Percentiles rank a stretch among this genome's conserved stretches.
Evolutionary conservation across 2,797 vertebrate genomes (phyloP).

Genomic region (Enteromius thamalakanensis): DNA sequence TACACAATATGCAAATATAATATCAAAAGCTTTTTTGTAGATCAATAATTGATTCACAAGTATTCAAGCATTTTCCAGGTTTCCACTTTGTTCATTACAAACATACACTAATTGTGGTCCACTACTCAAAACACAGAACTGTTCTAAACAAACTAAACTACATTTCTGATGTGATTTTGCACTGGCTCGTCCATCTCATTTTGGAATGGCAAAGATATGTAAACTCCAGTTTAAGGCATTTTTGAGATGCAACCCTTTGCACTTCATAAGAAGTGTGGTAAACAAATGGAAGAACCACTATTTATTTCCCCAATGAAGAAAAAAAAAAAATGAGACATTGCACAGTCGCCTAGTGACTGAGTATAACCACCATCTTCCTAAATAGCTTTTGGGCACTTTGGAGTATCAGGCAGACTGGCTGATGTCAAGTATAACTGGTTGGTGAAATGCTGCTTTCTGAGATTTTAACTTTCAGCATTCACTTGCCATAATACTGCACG

Average conservation of each 20-base stretch:
- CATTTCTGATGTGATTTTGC: constrained; percentile 51
- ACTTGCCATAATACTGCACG: constrained; percentile 70
- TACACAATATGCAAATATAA: constrained; percentile 50
- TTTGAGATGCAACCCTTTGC: constrained; percentile 69
- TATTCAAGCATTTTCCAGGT: constrained; percentile 87
- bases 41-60: constrained; percentile 65
- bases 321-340: constrained; percentile 25
- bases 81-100: constrained; percentile 67
- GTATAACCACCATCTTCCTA: constrained; percentile 54
- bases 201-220: constrained; percentile 63
- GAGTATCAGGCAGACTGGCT: constrained; percentile 68
- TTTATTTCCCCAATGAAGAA: constrained; percentile 50
- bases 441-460: constrained; percentile 53
- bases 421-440: constrained; percentile 65
- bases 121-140: constrained; percentile 48
- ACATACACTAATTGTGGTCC: constrained; percentile 51
- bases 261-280: constrained; percentile 63
- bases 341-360: constrained; percentile 74
- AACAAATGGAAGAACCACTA: constrained; percentile 57
- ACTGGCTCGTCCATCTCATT: constrained; percentile 59
- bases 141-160: constrained; percentile 53
- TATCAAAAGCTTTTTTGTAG: constrained; percentile 57
- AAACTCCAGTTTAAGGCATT: constrained; percentile 78
- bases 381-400: constrained; percentile 73
- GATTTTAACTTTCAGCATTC: constrained; percentile 42